phyloP scores from a whole-genome alignment of 2,888 invertebrate species.

The Petrolisthes cinctipes region DNA sequence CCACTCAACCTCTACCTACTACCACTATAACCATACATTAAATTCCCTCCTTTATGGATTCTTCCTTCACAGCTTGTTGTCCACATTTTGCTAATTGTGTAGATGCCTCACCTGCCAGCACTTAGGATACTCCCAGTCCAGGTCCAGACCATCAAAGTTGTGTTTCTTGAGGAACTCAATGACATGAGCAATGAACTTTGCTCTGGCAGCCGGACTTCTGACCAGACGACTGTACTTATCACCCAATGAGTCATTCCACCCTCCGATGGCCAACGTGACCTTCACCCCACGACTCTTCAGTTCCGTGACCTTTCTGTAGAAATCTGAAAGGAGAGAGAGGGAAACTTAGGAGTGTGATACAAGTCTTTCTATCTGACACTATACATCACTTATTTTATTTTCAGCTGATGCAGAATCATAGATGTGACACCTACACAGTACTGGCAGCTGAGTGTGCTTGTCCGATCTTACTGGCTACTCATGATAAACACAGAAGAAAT shows the following conservation, averaged over 20 bases:
- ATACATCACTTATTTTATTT: too few species aligned
- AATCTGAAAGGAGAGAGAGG: constrained; percentile 71
- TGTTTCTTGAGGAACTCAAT: constrained; percentile 79
- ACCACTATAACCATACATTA: background rate
- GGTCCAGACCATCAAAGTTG: constrained; percentile 85
- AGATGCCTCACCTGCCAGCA: constrained; percentile 79
- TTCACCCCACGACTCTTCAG: constrained; percentile 82
- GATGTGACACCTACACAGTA: background rate
- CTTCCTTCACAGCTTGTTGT: background rate
- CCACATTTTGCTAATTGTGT: background rate
- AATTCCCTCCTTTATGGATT: background rate
- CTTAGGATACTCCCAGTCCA: constrained; percentile 92
- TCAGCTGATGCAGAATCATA: too few species aligned
- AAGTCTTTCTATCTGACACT: background rate
- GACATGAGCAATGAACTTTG: constrained; percentile 77
- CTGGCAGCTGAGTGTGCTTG: background rate
- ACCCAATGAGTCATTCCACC: constrained; percentile 84
- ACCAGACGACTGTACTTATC: constrained; percentile 82
- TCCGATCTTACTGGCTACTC: too few species aligned
- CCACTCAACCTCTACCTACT: background rate
- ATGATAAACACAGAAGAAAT: background rate
- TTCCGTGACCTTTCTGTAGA: constrained; percentile 84
- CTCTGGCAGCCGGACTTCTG: constrained; percentile 75
- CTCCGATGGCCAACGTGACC: constrained; percentile 83
- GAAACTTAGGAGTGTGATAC: background rate